Evolutionary conservation across 2,888 invertebrate genomes (phyloP), one percentile per base, ranked within the genome.

Genomic region (Mongoloraphidia duomilia): DNA sequence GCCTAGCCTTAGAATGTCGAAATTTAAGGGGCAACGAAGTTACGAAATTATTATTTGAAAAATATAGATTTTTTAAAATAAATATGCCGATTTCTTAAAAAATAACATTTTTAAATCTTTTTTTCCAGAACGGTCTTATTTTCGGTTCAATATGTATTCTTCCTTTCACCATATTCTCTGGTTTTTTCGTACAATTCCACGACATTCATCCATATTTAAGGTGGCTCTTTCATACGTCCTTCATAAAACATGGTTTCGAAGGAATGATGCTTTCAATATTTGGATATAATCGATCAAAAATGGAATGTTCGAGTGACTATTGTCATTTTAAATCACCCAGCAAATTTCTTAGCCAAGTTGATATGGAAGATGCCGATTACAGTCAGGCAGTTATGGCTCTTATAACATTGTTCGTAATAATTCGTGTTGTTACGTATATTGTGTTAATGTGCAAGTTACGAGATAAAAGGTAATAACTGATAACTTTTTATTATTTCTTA

Each of bases 161-260:
- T 65, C 94, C 95, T 0, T 90, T 93, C 62, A 76, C 88, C 26
- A 75, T 91, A 57, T 94, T 95, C 70, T 90, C 91, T 49, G 95
- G 95, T 8, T 94, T 93, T 69, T 94, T 95, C 64, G 80, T 95
- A 2, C 84, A 82, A 59, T 75, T 86, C 58, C 77, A 76, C 57
- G 89, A 92, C 58, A 84, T 91, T 2, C 90, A 90, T 9, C 66
- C 68, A 1, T 79, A 79, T 59, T 70, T 91, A 54, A 79, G 79
- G 42, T 94, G 92, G 91, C 58, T 94, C 34, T 91, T 93, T 59
- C 85, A 93, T 62, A 67, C 82, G 35, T 93, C 93, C 0, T 94
- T 90, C 65, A 71, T 92, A 36, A 90, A 91, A 58, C 92, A 94
- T 59, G 87, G 88, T 1, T 78, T 93, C 47, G 90, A 91, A 56